Base-by-base conservation (phyloP, 1,140 invertebrate species). In the Sweltsa coloradensis region DNA sequence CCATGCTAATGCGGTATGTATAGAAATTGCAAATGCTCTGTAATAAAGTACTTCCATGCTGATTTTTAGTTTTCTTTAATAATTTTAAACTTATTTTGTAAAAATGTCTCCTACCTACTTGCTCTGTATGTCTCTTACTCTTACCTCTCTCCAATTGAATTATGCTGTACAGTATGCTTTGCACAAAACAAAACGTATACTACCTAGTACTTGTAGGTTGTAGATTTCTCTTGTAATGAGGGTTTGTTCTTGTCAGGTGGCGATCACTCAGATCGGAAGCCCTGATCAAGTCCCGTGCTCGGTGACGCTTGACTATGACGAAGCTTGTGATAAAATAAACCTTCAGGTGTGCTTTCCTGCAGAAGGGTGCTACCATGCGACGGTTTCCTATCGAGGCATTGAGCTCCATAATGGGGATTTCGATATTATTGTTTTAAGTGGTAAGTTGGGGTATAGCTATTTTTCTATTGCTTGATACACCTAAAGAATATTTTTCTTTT, bases 371-470 rank as follows among this genome's bases (percentile, higher is more conserved):
- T 89, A 83, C 64, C 78, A 82, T 55, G 86, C 87, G n/a, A 78
- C 77, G 41, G 81, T 94, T 18, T 81, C 75, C 52, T 89, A 89
- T 60, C 73, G 78, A 36, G 79, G 81, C 34, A 70, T 79, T 47
- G 78, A 83, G 55, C 66, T 95, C 52, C 84, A 85, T 55, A 92
- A 93, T 66, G 91, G 89, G 13, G 83, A 90, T 61, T 94, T 94
- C 60, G 86, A 92, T 64, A 89, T 92, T 58, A 87, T 95, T 55
- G 88, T 91, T 21, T 72, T 95, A 34, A 89, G 81, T 56, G 79
- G 86, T 89, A 68, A 73, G 81, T 70, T 37, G n/a, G n/a, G n/a
- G n/a, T n/a, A n/a, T n/a, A n/a, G n/a, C n/a, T n/a, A n/a, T n/a
- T n/a, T n/a, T n/a, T n/a, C n/a, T n/a, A n/a, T n/a, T n/a, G n/a